Conservation (phyloP, 2,113 vertebrate species). For the Castor canadensis region DNA sequence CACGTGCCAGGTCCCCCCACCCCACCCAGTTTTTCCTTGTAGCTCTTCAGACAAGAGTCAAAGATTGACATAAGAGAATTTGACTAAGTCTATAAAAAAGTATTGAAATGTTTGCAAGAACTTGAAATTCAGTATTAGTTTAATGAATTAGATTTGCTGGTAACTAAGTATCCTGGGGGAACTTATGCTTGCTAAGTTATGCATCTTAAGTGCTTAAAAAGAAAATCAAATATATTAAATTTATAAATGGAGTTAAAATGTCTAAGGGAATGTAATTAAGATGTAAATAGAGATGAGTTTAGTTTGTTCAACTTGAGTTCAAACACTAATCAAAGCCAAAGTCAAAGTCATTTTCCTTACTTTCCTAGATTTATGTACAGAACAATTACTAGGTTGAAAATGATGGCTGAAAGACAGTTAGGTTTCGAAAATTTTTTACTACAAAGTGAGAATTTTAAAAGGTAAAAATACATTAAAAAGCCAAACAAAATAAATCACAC, state of each 20-base stretch:
- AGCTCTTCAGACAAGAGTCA: background rate
- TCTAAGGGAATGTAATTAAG: conserved; percentile 55
- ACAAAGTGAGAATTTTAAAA: background rate
- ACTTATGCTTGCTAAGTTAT: conserved; percentile 58
- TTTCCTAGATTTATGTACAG: conserved; percentile 38
- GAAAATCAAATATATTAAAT: conserved; percentile 67
- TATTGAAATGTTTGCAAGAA: conserved; percentile 39
- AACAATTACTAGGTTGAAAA: conserved; percentile 41
- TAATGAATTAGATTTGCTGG: conserved; percentile 60
- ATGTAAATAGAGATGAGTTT: conserved; percentile 48
- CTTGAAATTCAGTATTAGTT: conserved; percentile 42
- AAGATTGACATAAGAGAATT: conserved; percentile 36
- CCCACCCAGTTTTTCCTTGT: too few relatives aligned
- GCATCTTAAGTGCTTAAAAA: conserved; percentile 56
- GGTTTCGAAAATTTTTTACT: conserved; percentile 9
- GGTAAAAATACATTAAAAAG: background rate
- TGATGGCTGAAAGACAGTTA: background rate
- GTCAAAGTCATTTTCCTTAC: conserved; percentile 47
- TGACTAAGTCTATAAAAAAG: background rate
- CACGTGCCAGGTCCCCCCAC: too few relatives aligned
- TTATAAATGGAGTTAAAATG: conserved; percentile 60
- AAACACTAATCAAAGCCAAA: conserved; percentile 56
- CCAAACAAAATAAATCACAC: background rate
- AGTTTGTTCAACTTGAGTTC: conserved; percentile 44
- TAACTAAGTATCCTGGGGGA: conserved; percentile 52